Evolutionary conservation across 2,888 invertebrate genomes (phyloP).

Genomic region (Piscicola geometra): DNA sequence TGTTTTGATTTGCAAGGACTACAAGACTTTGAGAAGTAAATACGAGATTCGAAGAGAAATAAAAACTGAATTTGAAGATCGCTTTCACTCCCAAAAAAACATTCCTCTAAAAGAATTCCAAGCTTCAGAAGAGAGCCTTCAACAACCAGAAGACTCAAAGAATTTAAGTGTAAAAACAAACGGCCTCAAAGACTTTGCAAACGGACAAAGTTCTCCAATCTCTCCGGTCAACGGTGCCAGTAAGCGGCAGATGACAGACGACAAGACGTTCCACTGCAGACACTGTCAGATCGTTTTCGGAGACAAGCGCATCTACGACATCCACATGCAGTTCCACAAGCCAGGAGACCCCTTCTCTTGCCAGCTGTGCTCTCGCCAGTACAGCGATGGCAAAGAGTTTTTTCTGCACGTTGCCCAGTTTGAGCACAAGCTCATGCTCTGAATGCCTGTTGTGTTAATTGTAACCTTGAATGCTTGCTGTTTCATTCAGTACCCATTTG

Average conservation of each 20-base stretch:
- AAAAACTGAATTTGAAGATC: background rate
- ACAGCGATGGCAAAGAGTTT: constrained; percentile 20
- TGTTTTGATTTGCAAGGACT: background rate
- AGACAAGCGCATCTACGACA: constrained; percentile 23
- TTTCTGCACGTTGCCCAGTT: constrained; percentile 28
- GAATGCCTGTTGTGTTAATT: background rate
- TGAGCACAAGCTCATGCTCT: constrained; percentile 15
- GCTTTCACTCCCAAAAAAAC: background rate
- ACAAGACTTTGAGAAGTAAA: background rate
- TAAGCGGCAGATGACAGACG: background rate
- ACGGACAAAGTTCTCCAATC: background rate
- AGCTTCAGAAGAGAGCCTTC: no score
- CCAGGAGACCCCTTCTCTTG: constrained; percentile 22
- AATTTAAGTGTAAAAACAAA: no score
- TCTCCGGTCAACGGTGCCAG: background rate
- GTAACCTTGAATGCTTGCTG: background rate
- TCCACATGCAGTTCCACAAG: constrained; percentile 28
- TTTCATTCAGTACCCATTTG: background rate
- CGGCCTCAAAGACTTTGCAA: no score
- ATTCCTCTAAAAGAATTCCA: background rate
- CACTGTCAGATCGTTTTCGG: constrained; percentile 23
- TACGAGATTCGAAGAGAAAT: background rate
- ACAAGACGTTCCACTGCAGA: constrained; percentile 7
- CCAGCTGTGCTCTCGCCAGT: constrained; percentile 8
- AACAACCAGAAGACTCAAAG: background rate